These are phyloP conservation scores for Tupaia tana DNA, from an alignment of 2,113 vertebrate genomes.

Conservation along the genomic window DNA sequence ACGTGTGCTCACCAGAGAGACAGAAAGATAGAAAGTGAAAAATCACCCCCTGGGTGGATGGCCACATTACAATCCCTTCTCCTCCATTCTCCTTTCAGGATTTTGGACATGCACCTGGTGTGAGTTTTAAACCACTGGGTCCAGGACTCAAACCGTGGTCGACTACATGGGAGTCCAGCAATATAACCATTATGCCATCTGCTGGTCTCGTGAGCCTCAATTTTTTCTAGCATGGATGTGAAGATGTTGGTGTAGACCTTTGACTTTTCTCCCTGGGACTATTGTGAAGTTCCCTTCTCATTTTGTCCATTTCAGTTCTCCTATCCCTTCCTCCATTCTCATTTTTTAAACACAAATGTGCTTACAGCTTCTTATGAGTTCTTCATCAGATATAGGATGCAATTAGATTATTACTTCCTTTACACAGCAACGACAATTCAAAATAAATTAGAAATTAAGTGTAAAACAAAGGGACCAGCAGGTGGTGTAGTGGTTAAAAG, in stretches of 20 bases:
- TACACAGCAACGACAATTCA: neutral
- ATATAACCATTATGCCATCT: no score
- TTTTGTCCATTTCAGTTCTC: neutral
- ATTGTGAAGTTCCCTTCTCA: neutral
- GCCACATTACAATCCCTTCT: no score
- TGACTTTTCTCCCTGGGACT: neutral
- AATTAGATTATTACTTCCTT: neutral
- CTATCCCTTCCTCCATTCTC: neutral
- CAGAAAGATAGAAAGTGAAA: no score
- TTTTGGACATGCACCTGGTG: no score
- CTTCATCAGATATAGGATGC: neutral
- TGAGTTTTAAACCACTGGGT: no score
- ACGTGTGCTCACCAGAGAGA: no score
- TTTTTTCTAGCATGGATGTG: neutral
- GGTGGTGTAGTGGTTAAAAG: no score
- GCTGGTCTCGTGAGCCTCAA: no score
- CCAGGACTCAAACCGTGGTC: no score
- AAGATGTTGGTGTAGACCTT: neutral
- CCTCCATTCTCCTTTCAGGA: no score
- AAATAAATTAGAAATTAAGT: conserved; percentile 30
- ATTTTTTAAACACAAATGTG: neutral
- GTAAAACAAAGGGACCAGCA: neutral
- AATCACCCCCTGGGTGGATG: no score
- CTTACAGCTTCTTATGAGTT: conserved; percentile 12
- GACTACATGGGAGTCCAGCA: no score